Percentiles rank a stretch among this genome's conserved stretches.
Conservation (phyloP, 2,113 vertebrate genomes). For the Seriola quinqueradiata region DNA sequence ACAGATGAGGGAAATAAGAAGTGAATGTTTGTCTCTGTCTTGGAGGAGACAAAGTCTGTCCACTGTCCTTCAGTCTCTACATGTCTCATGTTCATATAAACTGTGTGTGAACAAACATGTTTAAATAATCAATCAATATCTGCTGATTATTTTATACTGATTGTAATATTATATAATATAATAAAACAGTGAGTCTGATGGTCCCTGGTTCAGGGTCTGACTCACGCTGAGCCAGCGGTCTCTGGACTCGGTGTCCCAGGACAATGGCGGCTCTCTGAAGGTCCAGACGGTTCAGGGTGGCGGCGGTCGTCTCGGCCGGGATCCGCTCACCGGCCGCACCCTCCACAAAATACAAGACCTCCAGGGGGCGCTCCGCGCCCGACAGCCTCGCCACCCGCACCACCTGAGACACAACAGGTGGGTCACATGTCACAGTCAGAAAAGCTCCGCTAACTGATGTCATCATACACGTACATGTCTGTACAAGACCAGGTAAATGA, state of each 20-base stretch:
- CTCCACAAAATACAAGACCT: slow-evolving; percentile 96
- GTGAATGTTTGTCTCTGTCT: no score
- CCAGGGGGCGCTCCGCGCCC: slow-evolving; percentile 88
- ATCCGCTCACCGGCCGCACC: slow-evolving; percentile 90
- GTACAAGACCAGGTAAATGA: no score
- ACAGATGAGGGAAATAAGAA: background rate
- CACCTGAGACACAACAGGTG: slow-evolving; percentile 83
- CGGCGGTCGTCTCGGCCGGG: slow-evolving; percentile 87
- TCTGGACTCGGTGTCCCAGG: slow-evolving; percentile 93
- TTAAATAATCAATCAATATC: no score
- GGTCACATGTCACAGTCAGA: background rate
- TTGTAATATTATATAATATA: no score
- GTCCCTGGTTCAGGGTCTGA: background rate
- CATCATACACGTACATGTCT: no score
- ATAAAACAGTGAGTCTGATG: no score
- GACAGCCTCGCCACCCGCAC: slow-evolving; percentile 90
- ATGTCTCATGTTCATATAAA: no score
- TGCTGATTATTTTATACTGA: no score
- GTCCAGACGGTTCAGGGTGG: slow-evolving; percentile 92
- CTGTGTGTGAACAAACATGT: no score
- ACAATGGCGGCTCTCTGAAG: slow-evolving; percentile 96
- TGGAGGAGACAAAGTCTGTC: no score
- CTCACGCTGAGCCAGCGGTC: slow-evolving; percentile 92
- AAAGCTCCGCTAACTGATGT: no score
- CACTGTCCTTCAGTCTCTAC: no score